Evolutionary conservation across 2,113 vertebrate species (phyloP), one percentile per base, ranked within the genome.

Genomic region (Silurus glanis): DNA sequence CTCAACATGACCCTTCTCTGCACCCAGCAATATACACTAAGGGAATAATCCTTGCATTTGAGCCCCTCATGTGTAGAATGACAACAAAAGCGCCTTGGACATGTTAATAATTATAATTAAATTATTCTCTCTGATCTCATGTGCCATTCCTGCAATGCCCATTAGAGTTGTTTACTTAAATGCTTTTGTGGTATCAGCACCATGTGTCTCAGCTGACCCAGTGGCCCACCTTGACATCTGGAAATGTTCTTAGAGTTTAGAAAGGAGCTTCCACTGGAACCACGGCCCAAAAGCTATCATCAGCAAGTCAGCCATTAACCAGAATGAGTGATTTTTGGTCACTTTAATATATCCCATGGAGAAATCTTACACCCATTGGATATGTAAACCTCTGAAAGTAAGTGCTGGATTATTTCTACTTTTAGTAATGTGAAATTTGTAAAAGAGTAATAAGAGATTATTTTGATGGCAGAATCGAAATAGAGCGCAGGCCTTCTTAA

Each of bases 151-250:
- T 71, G 45, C 49, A 76, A 58, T 69, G 28, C 53, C 8, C 5
- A 55, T 74, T 74, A 53, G 16, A 74, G 47, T n/a, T 78, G n/a
- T 78, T 64, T 62, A 61, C 58, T 25, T 71, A 86, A 80, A 59
- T 49, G 37, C 66, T 74, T 86, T 81, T 51, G 62, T 37, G 67
- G 55, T 28, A 45, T 64, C 76, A 86, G 23, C n/a, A 13, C 25
- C 56, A 86, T 82, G 71, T 64, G 67, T 64, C 85, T 83, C 69
- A 45, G 80, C 58, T 86, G 85, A 56, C 23, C 53, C 25, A 86
- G 55, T 55, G 9, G 28, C 1, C n/a, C 66, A 74, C 62, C 56
- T 74, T 74, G 51, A 47, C 79, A 82, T 86, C 79, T 86, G 85
- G 85, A 86, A 86, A 72, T 21, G 51, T 47, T 86, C 16, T 74